Evolutionary conservation across 2,113 vertebrate genomes (phyloP), one percentile per base, ranked within the genome.

Genomic region (Rhabdornis inornatus): DNA sequence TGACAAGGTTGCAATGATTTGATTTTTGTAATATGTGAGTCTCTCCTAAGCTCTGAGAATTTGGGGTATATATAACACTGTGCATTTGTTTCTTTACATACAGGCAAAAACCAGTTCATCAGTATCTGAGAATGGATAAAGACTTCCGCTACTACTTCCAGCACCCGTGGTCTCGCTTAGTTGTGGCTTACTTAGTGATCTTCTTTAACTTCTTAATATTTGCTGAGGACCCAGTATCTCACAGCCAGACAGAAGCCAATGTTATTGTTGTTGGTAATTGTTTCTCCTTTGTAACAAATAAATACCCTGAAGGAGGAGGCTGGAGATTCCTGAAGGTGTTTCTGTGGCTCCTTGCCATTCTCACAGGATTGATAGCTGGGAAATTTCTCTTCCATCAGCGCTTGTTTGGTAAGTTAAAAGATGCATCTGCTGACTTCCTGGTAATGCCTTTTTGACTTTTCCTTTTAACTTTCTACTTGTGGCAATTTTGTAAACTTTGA

Each of bases 131-230:
- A 97, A 99, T 99, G 99, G 99, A 97, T 97, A 98, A 98, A 97
- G 97, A 98, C 96, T 99, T 99, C 80, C 99, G 99, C 65, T 99
- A 99, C 96, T 99, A 99, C 96, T 99, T 99, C 97, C 99, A 99
- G 98, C 99, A 99, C 93, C 99, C 99, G 0, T 99, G 99, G 99
- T 99, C 98, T 68, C 99, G 99, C 52, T 97, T 99, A 96, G 95
- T 99, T 33, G 99, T 99, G 98, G 99, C 99, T 96, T 99, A 99
- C 96, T 97, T 99, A 88, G 99, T 99, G 96, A 99, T 98, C 96
- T 99, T 99, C 98, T 99, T 99, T 91, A 99, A 99, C 97, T 99
- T 99, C 98, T 98, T 99, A 92, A 98, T 99, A 98, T 99, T 99
- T 80, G 99, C 99, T 1, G 99, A 99, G 94, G 99, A 99, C 97